A percentile compares a stretch with the other conserved stretches of the same genome.
These are phyloP conservation scores for Bagarius yarrelli DNA, from an alignment of 2,113 vertebrate genomes.

Conservation along the genomic window DNA sequence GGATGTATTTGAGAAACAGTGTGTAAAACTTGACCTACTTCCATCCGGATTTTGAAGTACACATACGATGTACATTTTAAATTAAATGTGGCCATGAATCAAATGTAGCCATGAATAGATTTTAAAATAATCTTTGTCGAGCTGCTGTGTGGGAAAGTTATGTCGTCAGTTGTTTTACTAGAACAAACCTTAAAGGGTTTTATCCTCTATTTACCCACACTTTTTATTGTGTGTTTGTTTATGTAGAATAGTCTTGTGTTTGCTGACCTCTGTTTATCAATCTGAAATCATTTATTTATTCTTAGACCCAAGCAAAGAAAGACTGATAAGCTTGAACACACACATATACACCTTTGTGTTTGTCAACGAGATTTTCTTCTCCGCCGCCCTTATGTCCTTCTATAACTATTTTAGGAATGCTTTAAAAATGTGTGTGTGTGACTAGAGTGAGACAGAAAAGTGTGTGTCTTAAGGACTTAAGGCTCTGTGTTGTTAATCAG, in stretches of 20 bases:
- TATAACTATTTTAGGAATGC: constrained; percentile 35
- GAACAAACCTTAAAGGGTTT: neutral
- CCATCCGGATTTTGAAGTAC: too few relatives aligned
- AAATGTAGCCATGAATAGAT: too few relatives aligned
- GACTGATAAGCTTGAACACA: neutral
- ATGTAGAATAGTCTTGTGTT: neutral
- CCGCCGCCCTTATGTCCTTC: constrained; percentile 44
- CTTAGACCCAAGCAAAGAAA: neutral
- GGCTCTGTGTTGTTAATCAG: too few relatives aligned
- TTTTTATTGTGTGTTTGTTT: neutral
- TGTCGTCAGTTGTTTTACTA: too few relatives aligned
- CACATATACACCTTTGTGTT: neutral
- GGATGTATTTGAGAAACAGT: too few relatives aligned
- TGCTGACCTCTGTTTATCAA: constrained; percentile 22
- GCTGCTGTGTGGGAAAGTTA: too few relatives aligned
- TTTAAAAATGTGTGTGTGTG: neutral
- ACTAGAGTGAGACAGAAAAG: neutral
- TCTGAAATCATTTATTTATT: constrained; percentile 15
- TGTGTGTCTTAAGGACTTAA: neutral
- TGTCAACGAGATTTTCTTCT: constrained; percentile 41
- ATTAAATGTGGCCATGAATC: too few relatives aligned
- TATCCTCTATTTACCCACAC: neutral
- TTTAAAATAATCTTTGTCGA: too few relatives aligned
- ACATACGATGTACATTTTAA: too few relatives aligned
- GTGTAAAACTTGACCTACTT: too few relatives aligned